Conservation (phyloP, 2,113 vertebrate species). For the Myxocyprinus asiaticus region DNA sequence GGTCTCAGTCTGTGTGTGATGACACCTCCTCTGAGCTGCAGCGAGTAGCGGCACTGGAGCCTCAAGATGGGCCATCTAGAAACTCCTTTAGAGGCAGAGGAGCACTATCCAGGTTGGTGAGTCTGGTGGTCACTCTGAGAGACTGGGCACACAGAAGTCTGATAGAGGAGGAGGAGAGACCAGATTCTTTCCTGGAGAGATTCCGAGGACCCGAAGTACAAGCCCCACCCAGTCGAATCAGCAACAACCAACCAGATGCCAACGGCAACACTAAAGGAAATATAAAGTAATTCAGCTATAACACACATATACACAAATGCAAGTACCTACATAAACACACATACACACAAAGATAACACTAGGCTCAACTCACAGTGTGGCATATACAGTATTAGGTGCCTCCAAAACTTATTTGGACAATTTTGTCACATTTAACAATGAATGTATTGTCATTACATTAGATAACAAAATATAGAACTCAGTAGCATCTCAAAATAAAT, state of each 20-base stretch:
- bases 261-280: constrained; percentile 61
- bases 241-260: constrained; percentile 66
- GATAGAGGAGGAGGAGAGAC: constrained; percentile 79
- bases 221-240: constrained; percentile 66
- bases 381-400: too few relatives aligned
- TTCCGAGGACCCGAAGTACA: constrained; percentile 86
- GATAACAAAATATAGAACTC: too few relatives aligned
- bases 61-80: constrained; percentile 53
- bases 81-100: constrained; percentile 69
- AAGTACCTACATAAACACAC: neutral
- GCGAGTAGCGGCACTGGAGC: constrained; percentile 71
- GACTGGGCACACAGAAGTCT: constrained; percentile 89
- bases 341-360: neutral
- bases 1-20: constrained; percentile 73
- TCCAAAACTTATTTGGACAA: too few relatives aligned
- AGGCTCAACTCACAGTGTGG: too few relatives aligned
- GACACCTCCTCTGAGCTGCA: constrained; percentile 81
- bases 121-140: constrained; percentile 84
- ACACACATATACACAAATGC: too few relatives aligned
- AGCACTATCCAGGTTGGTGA: constrained; percentile 83
- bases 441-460: too few relatives aligned
- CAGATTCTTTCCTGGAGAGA: constrained; percentile 92
- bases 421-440: too few relatives aligned
- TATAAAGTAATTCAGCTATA: constrained; percentile 62
- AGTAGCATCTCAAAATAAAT: too few relatives aligned